Conservation (phyloP, 2,113 vertebrate species). For the Sterna hirundo region DNA sequence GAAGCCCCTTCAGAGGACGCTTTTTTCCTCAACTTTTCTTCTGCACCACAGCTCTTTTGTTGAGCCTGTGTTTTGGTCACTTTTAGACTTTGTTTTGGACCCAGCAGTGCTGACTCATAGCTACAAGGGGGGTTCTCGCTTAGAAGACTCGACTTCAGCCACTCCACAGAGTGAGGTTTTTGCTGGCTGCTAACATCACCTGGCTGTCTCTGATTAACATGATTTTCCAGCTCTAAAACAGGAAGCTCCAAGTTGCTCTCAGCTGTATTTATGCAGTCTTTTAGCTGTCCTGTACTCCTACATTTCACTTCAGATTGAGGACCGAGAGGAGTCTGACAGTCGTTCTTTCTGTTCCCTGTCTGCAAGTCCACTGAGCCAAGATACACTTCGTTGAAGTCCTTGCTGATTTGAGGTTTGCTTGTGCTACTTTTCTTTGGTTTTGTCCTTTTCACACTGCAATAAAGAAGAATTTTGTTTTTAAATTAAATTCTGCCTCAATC, state of each 20-base stretch:
- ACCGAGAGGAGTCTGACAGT: not conserved
- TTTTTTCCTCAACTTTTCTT: constrained; percentile 43
- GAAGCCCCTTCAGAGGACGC: constrained; percentile 66
- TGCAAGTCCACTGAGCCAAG: constrained; percentile 28
- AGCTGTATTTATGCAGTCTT: constrained; percentile 70
- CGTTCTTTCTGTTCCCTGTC: constrained; percentile 1
- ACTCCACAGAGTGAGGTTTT: constrained; percentile 63
- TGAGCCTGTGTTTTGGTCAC: constrained; percentile 59
- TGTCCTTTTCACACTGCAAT: constrained; percentile 82
- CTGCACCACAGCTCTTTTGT: constrained; percentile 50
- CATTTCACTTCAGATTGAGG: constrained; percentile 1
- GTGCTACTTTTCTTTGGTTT: constrained; percentile 46
- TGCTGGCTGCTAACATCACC: constrained; percentile 68
- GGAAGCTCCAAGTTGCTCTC: constrained; percentile 70
- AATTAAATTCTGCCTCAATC: not conserved
- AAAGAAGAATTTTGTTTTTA: constrained; percentile 12
- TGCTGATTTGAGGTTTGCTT: constrained; percentile 62
- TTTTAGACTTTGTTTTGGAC: constrained; percentile 66
- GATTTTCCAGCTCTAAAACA: constrained; percentile 67
- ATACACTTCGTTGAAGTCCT: constrained; percentile 31
- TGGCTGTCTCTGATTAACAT: constrained; percentile 65
- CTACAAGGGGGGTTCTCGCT: constrained; percentile 31
- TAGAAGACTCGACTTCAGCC: constrained; percentile 43
- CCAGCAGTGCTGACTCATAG: constrained; percentile 73
- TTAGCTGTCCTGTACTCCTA: constrained; percentile 25